Base-by-base conservation (phyloP, 2,113 vertebrate species). In the Dicaeum eximium region DNA sequence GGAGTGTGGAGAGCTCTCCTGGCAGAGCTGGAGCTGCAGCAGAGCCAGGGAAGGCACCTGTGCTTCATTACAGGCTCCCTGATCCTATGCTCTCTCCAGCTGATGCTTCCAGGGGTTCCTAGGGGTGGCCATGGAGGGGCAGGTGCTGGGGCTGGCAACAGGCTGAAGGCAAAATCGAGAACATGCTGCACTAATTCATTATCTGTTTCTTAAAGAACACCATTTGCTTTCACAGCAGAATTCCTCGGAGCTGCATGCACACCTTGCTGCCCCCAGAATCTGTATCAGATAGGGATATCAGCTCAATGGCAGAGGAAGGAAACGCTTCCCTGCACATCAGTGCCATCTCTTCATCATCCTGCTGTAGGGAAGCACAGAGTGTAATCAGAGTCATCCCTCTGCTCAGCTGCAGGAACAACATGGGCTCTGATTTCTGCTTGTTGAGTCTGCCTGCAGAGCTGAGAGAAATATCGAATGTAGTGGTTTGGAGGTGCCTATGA, bases 1-100 rank as follows among this genome's bases (percentile, higher is more conserved):
- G 25, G 17, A 61, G 35, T 61, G 53, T 54, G 58, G 16, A 61
- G 37, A 13, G 17, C 58, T 61, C 11, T 61, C 35, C 58, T 61
- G 11, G 37, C 72, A 58, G 58, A 44, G 45, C 31, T 65, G 18
- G 56, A 48, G 47, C 45, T 93, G 69, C 51, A 40, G 42, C 73
- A 48, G 11, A 44, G 0, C 45, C 35, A 45, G 6, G 23, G 45
- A 13, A 31, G 56, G 17, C 24, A 11, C 0, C 0, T 35, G 30
- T 33, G 50, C 74, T 56, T 67, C 47, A 20, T 7, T 18, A 21
- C 62, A 79, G 7, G 18, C 9, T 47, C 69, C 40, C 48, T 9
- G 6, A 42, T 71, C 45, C 51, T 75, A 27, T 20, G 3, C 4
- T 10, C 8, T 31, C 15, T 65, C 5, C 35, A 53, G 28, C 19